Percentiles rank a stretch among this genome's conserved stretches.
Evolutionary conservation across 2,797 vertebrate species (phyloP).

Genomic region (Thalassophryne amazonica): DNA sequence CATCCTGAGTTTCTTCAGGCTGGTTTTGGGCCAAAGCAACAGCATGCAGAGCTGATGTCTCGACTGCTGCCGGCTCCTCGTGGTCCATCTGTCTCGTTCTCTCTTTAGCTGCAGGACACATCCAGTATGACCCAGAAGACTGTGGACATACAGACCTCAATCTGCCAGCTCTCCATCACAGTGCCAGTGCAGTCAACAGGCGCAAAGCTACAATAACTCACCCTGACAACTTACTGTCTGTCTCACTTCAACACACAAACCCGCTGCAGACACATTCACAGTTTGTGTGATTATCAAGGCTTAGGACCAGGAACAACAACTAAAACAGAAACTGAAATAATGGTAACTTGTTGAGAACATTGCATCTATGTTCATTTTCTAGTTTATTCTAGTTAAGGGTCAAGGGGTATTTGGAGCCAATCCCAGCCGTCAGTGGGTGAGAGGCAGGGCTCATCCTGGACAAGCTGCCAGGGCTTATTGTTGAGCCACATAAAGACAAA

Average conservation of each 20-base stretch:
- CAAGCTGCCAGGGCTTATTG: too few relatives aligned
- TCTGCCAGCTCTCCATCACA: constrained; percentile 12
- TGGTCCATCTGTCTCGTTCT: constrained; percentile 21
- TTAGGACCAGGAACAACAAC: too few relatives aligned
- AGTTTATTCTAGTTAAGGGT: too few relatives aligned
- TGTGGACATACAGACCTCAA: constrained; percentile 2
- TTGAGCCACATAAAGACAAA: too few relatives aligned
- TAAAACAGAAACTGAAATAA: too few relatives aligned
- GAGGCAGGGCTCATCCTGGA: too few relatives aligned
- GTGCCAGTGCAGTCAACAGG: constrained; percentile 16
- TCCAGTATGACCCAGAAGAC: constrained; percentile 6
- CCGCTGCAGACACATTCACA: not conserved
- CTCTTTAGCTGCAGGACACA: constrained; percentile 9
- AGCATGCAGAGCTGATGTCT: constrained; percentile 31
- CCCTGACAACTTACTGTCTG: constrained; percentile 3
- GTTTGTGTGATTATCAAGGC: too few relatives aligned
- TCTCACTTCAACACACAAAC: not conserved
- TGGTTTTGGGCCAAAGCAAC: constrained; percentile 17
- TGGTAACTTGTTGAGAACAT: too few relatives aligned
- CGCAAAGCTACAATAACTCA: constrained; percentile 6
- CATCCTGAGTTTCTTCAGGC: not conserved
- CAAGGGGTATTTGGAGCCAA: too few relatives aligned
- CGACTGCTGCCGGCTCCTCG: not conserved
- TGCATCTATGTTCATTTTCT: too few relatives aligned
- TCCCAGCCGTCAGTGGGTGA: too few relatives aligned